Evolutionary conservation across 1,140 invertebrate species (phyloP).

Genomic region (Dinoponera quadriceps): DNA sequence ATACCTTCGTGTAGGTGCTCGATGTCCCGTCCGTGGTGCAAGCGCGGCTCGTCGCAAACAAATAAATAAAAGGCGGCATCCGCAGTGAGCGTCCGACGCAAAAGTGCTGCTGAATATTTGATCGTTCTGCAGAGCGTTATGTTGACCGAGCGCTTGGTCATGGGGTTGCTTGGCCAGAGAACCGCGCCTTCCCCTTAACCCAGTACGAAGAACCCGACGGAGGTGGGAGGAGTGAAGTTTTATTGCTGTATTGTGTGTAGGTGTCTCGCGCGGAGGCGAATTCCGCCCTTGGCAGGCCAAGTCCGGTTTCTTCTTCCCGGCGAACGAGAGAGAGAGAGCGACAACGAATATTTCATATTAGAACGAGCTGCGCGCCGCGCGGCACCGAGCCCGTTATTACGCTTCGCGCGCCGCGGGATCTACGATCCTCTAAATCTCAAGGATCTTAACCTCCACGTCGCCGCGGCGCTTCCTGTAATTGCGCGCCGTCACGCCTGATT

Average conservation of each 20-base stretch:
- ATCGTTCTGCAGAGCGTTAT: conserved; percentile 59
- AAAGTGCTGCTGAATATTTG: conserved; percentile 72
- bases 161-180: conserved; percentile 38
- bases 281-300: neutral
- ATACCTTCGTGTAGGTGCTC: conserved; percentile 53
- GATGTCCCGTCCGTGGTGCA: conserved; percentile 27
- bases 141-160: conserved; percentile 63
- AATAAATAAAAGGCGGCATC: conserved; percentile 76
- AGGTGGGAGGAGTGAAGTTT: conserved; percentile 30
- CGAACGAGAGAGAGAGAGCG: neutral
- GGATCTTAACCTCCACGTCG: neutral
- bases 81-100: conserved; percentile 41
- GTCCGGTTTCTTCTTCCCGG: neutral
- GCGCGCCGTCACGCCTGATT: conserved; percentile 27
- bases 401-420: conserved; percentile 1
- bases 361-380: neutral
- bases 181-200: conserved; percentile 59
- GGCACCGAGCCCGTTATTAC: conserved; percentile 25
- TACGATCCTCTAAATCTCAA: conserved; percentile 12
- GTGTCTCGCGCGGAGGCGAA: neutral
- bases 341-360: conserved; percentile 21
- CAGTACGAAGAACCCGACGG: conserved; percentile 53
- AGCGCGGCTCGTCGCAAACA: conserved; percentile 69
- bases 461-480: conserved; percentile 15
- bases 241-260: conserved; percentile 46